Conservation (phyloP, 2,888 invertebrate species). For the Megastigmus dorsalis region DNA sequence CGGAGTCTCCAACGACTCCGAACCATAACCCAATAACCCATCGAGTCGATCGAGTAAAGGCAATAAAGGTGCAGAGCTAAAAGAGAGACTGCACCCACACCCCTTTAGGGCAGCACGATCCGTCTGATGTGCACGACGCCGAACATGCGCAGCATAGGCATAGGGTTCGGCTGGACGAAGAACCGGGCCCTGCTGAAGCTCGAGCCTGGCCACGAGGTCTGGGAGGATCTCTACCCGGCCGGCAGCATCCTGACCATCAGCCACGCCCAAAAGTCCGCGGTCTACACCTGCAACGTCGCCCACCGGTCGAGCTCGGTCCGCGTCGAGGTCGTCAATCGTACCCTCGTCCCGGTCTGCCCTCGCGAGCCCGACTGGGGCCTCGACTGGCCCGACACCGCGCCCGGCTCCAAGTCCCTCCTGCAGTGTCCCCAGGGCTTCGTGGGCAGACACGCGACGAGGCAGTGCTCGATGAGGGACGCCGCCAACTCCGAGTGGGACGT, state of each 20-base stretch:
- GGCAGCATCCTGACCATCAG: slow-evolving; percentile 88
- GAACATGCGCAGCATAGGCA: slow-evolving; percentile 74
- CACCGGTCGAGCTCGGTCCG: slow-evolving; percentile 80
- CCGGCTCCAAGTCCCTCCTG: slow-evolving; percentile 82
- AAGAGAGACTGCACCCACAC: no score
- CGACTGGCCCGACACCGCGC: slow-evolving; percentile 82
- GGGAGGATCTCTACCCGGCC: slow-evolving; percentile 89
- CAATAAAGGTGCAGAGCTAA: no score
- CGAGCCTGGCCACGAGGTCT: slow-evolving; percentile 84
- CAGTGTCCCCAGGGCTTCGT: slow-evolving; percentile 76
- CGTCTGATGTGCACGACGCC: slow-evolving; percentile 83
- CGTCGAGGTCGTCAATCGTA: slow-evolving; percentile 80
- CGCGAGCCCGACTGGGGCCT: slow-evolving; percentile 78
- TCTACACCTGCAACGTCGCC: slow-evolving; percentile 85
- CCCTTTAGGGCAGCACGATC: slow-evolving; percentile 84
- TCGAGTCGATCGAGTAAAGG: no score
- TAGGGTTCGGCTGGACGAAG: slow-evolving; percentile 90
- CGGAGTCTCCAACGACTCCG: no score
- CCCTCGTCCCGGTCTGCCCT: slow-evolving; percentile 78
- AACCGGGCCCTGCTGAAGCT: slow-evolving; percentile 85
- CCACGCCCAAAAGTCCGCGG: slow-evolving; percentile 86
- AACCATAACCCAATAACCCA: no score
- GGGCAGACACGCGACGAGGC: slow-evolving; percentile 71
- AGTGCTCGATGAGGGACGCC: slow-evolving; percentile 79
- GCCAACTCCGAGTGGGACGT: slow-evolving; percentile 84